Base-by-base conservation (phyloP, 35 echinoderm and acorn worm species). In the Patiria miniata region DNA sequence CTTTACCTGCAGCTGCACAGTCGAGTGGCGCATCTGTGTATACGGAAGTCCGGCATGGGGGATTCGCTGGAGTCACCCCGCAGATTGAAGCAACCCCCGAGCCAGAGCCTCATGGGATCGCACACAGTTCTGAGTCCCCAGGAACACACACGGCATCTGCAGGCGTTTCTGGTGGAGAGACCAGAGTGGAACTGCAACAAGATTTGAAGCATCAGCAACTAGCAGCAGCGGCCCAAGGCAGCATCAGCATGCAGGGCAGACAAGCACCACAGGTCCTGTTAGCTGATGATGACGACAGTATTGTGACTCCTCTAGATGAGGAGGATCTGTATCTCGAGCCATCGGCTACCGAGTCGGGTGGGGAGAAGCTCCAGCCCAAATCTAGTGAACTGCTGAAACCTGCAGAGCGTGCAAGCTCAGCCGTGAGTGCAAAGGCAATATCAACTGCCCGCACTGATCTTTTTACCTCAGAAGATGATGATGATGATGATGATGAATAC, bases 381-480 rank as follows among this genome's bases (percentile, higher is more conserved):
- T 34, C 65, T 7, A 73, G 1, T 0, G 65, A 73, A 15, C 2
- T 22, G 29, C 34, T 73, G 29, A 73, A 73, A 73, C 65, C 26
- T 18, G 23, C 65, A 7, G 65, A 73, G 65, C 65, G 65, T 0
- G 65, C 65, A 32, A 34, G 65, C 26, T 73, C 65, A 10, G 65
- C 65, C n/a, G 65, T 73, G 21, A 51, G 37, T 22, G 78, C 6
- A 16, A 53, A 51, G 80, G 42, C 39, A 28, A 8, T 52, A 73
- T 84, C 80, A 50, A 84, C 88, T 5, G 81, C 79, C 30, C 79
- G 68, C 22, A 90, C 88, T 10, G 88, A 90, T 42, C 88, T 60
- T 34, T 90, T 90, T 40, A 83, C 88, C 21, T 90, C 88, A 0
- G 84, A 86, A 77, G 84, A 61, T 33, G 84, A 86, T 2, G 55